Conservation (phyloP, 2,888 invertebrate species). For the Macroteleia sp. region DNA sequence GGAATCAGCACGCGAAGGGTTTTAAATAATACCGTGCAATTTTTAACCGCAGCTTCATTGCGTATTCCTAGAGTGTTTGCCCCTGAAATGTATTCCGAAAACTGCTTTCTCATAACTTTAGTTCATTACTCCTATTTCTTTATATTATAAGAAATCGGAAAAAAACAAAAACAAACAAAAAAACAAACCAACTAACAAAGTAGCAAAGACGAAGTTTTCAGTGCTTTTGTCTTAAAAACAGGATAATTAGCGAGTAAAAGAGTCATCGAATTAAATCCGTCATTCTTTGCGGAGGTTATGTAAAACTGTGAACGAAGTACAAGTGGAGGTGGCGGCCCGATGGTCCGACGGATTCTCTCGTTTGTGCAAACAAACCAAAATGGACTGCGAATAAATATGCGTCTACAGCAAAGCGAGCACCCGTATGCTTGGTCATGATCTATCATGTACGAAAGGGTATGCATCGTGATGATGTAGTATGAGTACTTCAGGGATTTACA, state of each 20-base stretch:
- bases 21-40: constrained; percentile 82
- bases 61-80: constrained; percentile 68
- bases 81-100: constrained; percentile 63
- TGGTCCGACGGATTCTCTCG: constrained; percentile 78
- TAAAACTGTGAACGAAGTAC: constrained; percentile 70
- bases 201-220: too few relatives aligned
- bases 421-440: constrained; percentile 84
- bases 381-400: constrained; percentile 84
- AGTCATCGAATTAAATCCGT: constrained; percentile 43
- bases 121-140: too few relatives aligned
- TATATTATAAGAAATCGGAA: too few relatives aligned
- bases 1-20: constrained; percentile 69
- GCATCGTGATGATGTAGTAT: constrained; percentile 64
- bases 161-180: neutral
- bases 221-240: too few relatives aligned
- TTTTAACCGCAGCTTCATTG: constrained; percentile 82
- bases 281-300: constrained; percentile 71
- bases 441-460: constrained; percentile 74
- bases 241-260: constrained; percentile 13
- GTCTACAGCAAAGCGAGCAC: constrained; percentile 80
- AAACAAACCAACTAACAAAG: too few relatives aligned
- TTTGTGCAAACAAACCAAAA: constrained; percentile 83
- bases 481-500: constrained; percentile 77
- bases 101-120: too few relatives aligned
- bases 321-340: constrained; percentile 61